Percentiles rank a stretch among this genome's conserved stretches.
These are phyloP conservation scores for Xyrichtys novacula DNA, from an alignment of 2,797 vertebrate species.

Conservation along the genomic window DNA sequence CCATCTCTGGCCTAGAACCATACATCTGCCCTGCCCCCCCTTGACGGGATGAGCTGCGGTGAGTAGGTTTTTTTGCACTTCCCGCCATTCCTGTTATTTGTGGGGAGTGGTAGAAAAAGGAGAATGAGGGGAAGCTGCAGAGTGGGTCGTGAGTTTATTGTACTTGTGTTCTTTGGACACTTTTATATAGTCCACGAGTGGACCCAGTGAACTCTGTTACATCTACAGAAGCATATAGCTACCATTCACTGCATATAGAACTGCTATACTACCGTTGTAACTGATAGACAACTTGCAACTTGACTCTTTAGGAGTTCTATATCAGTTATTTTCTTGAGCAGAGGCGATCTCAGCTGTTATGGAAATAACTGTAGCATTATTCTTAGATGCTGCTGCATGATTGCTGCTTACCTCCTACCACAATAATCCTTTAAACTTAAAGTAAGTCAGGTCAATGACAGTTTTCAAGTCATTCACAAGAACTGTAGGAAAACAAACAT, in stretches of 20 bases:
- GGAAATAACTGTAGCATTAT: no score
- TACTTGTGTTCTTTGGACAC: constrained; percentile 25
- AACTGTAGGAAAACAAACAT: not conserved
- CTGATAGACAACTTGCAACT: not conserved
- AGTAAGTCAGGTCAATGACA: no score
- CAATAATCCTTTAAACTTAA: no score
- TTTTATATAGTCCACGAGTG: constrained; percentile 17
- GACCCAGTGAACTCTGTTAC: constrained; percentile 28
- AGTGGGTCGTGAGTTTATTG: constrained; percentile 45
- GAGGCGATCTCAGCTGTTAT: no score
- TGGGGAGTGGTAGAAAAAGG: constrained; percentile 39
- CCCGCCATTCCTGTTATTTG: constrained; percentile 55
- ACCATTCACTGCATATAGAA: constrained; percentile 19
- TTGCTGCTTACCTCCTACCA: no score
- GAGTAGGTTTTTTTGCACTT: constrained; percentile 49
- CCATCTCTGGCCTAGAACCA: constrained; percentile 68
- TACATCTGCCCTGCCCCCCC: constrained; percentile 59
- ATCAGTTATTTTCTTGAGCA: no score
- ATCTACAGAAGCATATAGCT: constrained; percentile 2
- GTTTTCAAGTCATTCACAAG: no score
- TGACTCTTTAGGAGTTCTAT: not conserved
- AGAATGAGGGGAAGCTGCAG: constrained; percentile 39
- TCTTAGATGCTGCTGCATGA: no score
- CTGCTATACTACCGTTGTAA: constrained; percentile 6
- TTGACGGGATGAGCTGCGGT: constrained; percentile 58